phyloP scores from a whole-genome alignment of 2,888 invertebrate genomes.

The Coremacera marginata region DNA sequence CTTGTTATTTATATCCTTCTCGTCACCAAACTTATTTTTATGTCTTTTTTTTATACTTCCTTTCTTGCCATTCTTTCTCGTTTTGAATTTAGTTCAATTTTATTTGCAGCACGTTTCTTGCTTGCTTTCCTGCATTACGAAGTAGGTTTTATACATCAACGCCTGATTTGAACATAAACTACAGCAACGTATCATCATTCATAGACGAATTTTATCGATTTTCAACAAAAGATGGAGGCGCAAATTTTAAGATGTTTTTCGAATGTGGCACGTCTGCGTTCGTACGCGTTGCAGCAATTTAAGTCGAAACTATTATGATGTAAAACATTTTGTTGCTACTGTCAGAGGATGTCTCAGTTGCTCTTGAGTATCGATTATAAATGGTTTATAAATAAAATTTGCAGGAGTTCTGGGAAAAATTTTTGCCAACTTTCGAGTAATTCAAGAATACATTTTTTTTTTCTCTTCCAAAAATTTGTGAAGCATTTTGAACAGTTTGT shows the following conservation, averaged over 20 bases:
- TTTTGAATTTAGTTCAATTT: too few species aligned
- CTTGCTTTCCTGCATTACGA: background rate
- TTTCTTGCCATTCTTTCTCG: too few species aligned
- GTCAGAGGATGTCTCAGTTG: background rate
- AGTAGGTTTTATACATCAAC: too few species aligned
- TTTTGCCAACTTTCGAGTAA: too few species aligned
- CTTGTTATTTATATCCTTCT: too few species aligned
- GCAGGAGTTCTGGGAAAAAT: too few species aligned
- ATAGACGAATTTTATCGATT: background rate
- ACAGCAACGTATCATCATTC: background rate
- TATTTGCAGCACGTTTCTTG: background rate
- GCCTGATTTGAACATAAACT: too few species aligned
- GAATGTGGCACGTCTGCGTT: background rate
- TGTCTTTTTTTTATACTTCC: too few species aligned
- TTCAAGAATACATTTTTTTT: too few species aligned
- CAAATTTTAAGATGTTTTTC: background rate
- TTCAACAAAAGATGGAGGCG: background rate
- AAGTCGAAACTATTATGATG: background rate
- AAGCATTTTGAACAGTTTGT: background rate
- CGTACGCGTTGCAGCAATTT: background rate
- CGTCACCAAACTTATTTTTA: too few species aligned
- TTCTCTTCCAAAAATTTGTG: too few species aligned
- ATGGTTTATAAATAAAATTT: background rate
- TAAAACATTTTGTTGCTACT: background rate
- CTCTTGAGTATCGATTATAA: too few species aligned